Evolutionary conservation across 2,888 invertebrate genomes (phyloP), one percentile per base, ranked within the genome.

Genomic region (Aphidius colemani): DNA sequence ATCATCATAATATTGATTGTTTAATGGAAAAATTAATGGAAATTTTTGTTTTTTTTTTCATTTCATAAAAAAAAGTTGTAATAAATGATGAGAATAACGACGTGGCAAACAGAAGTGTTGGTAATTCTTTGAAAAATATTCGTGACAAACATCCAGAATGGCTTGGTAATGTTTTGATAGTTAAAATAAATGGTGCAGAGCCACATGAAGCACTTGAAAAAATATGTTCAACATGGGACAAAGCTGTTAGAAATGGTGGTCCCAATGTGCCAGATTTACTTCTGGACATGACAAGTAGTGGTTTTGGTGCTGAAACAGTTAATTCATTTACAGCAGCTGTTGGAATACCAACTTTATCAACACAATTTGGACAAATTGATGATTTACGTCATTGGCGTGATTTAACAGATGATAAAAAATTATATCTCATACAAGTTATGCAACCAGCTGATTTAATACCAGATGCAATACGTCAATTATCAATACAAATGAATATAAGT

Each of bases 371-470:
- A 0, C 93, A 94, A 79, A 87, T 88, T 50, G 93, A 92, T 0
- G 95, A 95, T 82, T 83, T 95, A 55, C 81, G 92, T 59, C 91
- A 93, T 76, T 95, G 95, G 95, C 86, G 92, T 43, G 87, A 89
- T 67, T 83, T 95, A 62, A 86, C 88, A 60, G 85, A 85, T 0
- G 87, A 88, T 63, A 90, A 94, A 76, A 86, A 87, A 60, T 88
- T 89, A 71, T 95, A 91, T 82, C 83, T 95, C 41, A 84, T 95
- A 7, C 95, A 95, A 84, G 86, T 94, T 49, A 89, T 89, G 84
- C 94, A 95, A 0, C 95, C 95, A 0, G 91, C 91, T 0, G 95
- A 95, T 76, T 85, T 94, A 43, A 88, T 95, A 67, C 92, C 95
- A 0, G 92, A 94, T 81, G 89, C 92, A 1, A 88, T 97, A 1